Percentiles rank a stretch among this genome's conserved stretches.
Evolutionary conservation across 2,113 vertebrate species (phyloP).

Genomic region (Candoia aspera): DNA sequence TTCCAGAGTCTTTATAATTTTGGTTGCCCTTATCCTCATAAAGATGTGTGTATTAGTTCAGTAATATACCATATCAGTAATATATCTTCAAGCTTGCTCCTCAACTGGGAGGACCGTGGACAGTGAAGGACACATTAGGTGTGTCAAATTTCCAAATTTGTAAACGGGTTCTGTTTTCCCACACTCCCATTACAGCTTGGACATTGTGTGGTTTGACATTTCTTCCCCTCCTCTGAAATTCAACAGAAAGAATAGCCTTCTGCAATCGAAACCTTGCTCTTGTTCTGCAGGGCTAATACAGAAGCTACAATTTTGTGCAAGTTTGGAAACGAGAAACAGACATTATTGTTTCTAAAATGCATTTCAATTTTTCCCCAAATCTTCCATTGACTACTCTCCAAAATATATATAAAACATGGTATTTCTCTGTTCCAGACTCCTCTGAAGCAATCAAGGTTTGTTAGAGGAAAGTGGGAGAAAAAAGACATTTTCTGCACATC

Average conservation of each 20-base stretch:
- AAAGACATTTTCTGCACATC: constrained; percentile 2
- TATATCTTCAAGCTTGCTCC: too few species aligned
- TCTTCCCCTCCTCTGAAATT: not conserved
- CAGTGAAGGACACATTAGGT: not conserved
- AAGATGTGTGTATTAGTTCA: too few species aligned
- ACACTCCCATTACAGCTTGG: not conserved
- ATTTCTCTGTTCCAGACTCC: constrained; percentile 1
- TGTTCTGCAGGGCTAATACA: not conserved
- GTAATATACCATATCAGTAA: too few species aligned
- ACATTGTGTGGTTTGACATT: not conserved
- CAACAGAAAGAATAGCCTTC: not conserved
- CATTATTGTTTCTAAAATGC: not conserved
- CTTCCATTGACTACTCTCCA: not conserved
- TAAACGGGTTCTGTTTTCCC: not conserved
- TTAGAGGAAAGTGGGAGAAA: not conserved
- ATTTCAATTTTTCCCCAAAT: not conserved
- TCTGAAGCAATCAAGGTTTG: constrained; percentile 21
- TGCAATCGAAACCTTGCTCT: not conserved
- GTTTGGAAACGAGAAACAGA: not conserved
- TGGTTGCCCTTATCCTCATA: too few species aligned
- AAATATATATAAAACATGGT: not conserved
- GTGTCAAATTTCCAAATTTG: not conserved
- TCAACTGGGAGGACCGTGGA: too few species aligned
- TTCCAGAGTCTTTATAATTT: too few species aligned
- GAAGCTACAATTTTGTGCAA: not conserved